Evolutionary conservation across 2,113 vertebrate species (phyloP).

Genomic region (Sakesphorus luctuosus): DNA sequence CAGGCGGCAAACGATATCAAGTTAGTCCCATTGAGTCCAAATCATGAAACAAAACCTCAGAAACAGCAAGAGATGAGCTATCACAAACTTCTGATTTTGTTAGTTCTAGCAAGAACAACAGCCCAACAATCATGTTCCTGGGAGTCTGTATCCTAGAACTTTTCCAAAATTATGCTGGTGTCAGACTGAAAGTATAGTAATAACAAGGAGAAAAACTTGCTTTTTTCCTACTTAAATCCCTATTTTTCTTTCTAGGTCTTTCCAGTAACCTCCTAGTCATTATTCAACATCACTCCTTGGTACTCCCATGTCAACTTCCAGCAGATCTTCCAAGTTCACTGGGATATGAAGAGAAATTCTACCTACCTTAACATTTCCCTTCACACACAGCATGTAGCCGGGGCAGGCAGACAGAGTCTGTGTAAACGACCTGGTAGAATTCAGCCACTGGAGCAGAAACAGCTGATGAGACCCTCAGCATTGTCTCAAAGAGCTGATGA

Average conservation of each 20-base stretch:
- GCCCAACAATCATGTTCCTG: not conserved
- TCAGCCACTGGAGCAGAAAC: not conserved
- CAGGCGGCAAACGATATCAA: not conserved
- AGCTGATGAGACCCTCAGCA: not conserved
- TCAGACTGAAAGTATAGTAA: not conserved
- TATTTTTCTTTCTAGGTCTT: not conserved
- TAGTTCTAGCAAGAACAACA: not conserved
- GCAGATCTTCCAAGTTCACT: not conserved
- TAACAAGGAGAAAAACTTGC: accelerated
- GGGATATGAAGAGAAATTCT: not conserved
- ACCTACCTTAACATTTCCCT: not conserved
- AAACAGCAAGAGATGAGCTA: not conserved
- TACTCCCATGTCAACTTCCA: not conserved
- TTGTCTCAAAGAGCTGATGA: not conserved
- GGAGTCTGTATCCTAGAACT: not conserved
- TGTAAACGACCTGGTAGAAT: not conserved
- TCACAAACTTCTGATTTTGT: not conserved
- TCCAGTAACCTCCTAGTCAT: not conserved
- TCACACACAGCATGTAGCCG: not conserved
- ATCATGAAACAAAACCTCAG: not conserved
- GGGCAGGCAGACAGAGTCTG: not conserved
- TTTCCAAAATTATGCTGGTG: not conserved
- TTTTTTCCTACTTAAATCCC: not conserved
- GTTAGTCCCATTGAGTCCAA: not conserved
- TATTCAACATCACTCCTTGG: not conserved